Base-by-base conservation (phyloP, 2,113 vertebrate species). In the Solea senegalensis region DNA sequence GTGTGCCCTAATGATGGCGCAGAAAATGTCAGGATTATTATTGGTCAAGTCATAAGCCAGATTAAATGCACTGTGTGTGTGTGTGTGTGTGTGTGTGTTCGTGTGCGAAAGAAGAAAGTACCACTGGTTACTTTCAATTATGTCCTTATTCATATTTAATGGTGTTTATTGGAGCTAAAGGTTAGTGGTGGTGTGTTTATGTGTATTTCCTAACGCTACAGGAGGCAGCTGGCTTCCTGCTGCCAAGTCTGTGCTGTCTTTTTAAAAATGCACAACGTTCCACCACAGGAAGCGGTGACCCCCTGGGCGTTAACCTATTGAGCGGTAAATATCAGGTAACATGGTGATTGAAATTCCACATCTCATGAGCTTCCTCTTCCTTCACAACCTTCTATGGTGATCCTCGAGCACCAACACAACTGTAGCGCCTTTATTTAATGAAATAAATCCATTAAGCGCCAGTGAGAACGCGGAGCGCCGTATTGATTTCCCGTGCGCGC, bases 71-170 rank as follows among this genome's bases (percentile, higher is more conserved):
- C 59, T 75, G 44, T 52, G n/a, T 55, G 43, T 59, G 66, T 49
- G 53, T 44, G 51, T 66, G 51, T 45, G 68, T 61, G 58, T 66
- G 66, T 61, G 65, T 65, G 52, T 50, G 55, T 21, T 65, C 44
- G 65, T 9, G 41, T 7, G 39, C 27, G 46, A 43, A 79, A 75
- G 76, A 66, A 83, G 72, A 79, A 82, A 85, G 86, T 53, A 68
- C 62, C 76, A 69, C 80, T 83, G 88, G 85, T 92, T 93, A 93
- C 91, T 92, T 93, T 92, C 91, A 93, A 92, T 94, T 93, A 94
- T 87, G 89, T 91, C 86, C 90, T 92, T 89, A 92, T 94, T 91
- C 91, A 94, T 94, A 90, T 94, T 94, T 94, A 93, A 94, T 94
- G 88, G 78, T 93, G 93, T 94, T 93, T 93, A 89, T 94, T 92